Evolutionary conservation across 2,113 vertebrate species (phyloP).

Genomic region (Neolamprologus tretocephalus): DNA sequence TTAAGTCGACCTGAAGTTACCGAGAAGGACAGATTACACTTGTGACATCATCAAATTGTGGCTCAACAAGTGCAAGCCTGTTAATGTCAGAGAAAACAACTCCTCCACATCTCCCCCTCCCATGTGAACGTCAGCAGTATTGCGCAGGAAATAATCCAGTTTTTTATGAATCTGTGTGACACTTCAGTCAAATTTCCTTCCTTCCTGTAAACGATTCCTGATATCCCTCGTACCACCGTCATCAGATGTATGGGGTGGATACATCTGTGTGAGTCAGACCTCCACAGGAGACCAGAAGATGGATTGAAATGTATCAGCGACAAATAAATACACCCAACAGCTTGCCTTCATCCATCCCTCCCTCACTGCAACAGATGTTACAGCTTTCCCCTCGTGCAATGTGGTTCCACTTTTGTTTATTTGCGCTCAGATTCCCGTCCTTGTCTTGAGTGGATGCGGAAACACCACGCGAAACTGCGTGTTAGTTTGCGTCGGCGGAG

Average conservation of each 20-base stretch:
- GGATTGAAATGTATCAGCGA: conserved; percentile 43
- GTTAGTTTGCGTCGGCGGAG: neutral
- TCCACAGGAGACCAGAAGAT: conserved; percentile 31
- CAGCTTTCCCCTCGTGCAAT: conserved; percentile 29
- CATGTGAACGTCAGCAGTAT: neutral
- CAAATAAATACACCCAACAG: conserved; percentile 49
- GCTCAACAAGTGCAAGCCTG: conserved; percentile 26
- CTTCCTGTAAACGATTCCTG: conserved; percentile 47
- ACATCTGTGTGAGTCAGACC: conserved; percentile 36
- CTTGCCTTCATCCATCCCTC: conserved; percentile 13
- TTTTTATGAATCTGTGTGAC: conserved; percentile 55
- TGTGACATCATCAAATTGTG: neutral
- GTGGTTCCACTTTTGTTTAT: conserved; percentile 62
- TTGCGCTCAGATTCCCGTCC: conserved; percentile 25
- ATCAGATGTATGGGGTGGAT: conserved; percentile 1
- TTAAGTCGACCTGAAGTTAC: neutral
- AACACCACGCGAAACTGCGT: conserved; percentile 7
- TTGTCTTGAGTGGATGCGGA: conserved; percentile 39
- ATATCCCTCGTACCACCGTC: conserved; percentile 7
- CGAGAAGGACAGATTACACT: neutral
- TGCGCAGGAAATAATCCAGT: conserved; percentile 28
- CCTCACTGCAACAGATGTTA: conserved; percentile 51
- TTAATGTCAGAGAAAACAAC: neutral
- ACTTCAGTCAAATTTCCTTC: conserved; percentile 19
- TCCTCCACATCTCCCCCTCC: neutral